These are phyloP conservation scores for Meloe dianella DNA, from an alignment of 2,888 invertebrate species.

Conservation along the genomic window DNA sequence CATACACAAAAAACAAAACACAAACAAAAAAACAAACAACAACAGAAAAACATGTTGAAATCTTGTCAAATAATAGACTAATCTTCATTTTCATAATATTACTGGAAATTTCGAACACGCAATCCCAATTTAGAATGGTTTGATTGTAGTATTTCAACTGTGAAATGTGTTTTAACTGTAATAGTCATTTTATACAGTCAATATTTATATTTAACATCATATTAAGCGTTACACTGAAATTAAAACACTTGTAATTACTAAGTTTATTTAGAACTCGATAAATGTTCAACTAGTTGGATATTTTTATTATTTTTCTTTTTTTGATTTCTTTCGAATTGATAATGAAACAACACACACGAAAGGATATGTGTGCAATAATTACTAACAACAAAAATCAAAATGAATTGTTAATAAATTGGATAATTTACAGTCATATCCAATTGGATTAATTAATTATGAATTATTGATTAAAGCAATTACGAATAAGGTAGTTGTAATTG, in stretches of 20 bases:
- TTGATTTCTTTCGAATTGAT: background rate
- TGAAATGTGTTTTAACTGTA: conserved; percentile 12
- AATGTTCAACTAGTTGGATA: conserved; percentile 9
- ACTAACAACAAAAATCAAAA: conserved; percentile 12
- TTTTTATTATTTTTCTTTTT: no score
- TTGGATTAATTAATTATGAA: conserved; percentile 25
- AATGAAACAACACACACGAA: conserved; percentile 22
- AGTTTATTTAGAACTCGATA: background rate
- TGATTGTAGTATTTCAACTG: background rate
- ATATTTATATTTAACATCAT: conserved; percentile 12
- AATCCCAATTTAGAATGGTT: background rate
- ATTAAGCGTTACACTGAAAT: conserved; percentile 9
- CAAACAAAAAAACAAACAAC: no score
- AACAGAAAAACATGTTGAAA: conserved; percentile 2
- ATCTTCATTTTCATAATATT: conserved; percentile 10
- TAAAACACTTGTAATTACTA: conserved; percentile 13
- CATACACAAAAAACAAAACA: no score
- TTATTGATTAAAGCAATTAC: background rate
- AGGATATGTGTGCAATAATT: conserved; percentile 19
- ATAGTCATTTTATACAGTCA: conserved; percentile 11
- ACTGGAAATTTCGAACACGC: conserved; percentile 12
- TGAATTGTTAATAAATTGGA: conserved; percentile 11
- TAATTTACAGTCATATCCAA: conserved; percentile 24
- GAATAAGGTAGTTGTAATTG: background rate
- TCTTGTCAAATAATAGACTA: conserved; percentile 8